Evolutionary conservation across 2,797 vertebrate species (phyloP).

Genomic region (Natrix natrix): DNA sequence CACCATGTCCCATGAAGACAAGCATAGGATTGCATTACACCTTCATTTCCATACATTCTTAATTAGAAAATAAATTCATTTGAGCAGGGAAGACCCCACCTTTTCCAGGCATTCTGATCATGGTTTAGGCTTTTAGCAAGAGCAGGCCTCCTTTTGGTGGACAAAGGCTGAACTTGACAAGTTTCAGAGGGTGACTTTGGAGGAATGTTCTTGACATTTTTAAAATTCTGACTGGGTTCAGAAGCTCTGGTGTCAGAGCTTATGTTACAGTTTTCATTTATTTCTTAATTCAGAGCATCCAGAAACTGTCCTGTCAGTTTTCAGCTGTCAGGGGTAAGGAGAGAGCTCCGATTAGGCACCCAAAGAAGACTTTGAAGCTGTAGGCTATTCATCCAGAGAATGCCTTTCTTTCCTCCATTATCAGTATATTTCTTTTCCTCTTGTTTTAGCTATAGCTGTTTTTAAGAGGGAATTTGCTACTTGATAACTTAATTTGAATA

Average conservation of each 20-base stretch:
- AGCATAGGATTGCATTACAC: neutral
- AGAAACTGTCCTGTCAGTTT: neutral
- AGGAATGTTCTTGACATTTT: neutral
- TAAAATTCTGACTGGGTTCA: neutral
- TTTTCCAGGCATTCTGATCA: neutral
- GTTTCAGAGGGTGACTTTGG: neutral
- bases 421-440: neutral
- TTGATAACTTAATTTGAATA: slow-evolving; percentile 33
- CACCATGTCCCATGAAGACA: too few relatives aligned
- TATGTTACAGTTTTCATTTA: neutral
- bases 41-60: neutral
- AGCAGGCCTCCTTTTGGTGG: neutral
- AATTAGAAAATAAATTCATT: neutral
- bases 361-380: neutral
- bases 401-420: too few relatives aligned
- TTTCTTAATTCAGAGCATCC: neutral
- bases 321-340: neutral
- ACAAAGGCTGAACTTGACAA: neutral
- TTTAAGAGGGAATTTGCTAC: slow-evolving; percentile 7
- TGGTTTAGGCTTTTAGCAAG: neutral
- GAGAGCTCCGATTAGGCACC: neutral
- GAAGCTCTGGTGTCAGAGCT: neutral
- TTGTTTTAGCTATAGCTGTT: neutral
- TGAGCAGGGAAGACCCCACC: neutral
- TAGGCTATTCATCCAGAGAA: neutral